A percentile compares a stretch with the other conserved stretches of the same genome.
These are phyloP conservation scores for Notamacropus eugenii DNA, from an alignment of 2,797 vertebrate species.

Conservation along the genomic window DNA sequence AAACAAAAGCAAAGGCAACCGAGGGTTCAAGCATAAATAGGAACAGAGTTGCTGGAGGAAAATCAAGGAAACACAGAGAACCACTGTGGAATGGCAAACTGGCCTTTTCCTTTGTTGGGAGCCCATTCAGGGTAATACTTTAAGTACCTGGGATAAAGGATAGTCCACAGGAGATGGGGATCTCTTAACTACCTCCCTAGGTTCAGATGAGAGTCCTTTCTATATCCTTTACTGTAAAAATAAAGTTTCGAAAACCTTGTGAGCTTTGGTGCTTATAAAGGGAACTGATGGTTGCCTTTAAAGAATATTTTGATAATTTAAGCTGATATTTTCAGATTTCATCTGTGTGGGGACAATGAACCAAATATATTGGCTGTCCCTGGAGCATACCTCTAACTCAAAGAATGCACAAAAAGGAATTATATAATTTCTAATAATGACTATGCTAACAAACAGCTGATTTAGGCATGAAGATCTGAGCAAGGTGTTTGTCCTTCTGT, in stretches of 20 bases:
- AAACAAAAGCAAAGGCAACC: not conserved
- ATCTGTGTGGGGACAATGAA: not conserved
- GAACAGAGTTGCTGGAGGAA: not conserved
- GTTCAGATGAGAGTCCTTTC: not conserved
- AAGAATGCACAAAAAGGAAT: not conserved
- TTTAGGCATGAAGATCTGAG: not conserved
- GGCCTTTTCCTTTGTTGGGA: not conserved
- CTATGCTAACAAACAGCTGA: not conserved
- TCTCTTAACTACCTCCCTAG: not conserved
- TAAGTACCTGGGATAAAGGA: too few species aligned
- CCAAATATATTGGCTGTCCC: not conserved
- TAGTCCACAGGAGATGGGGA: not conserved
- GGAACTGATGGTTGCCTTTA: not conserved
- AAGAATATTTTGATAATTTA: not conserved
- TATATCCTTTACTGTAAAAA: not conserved
- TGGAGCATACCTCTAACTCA: not conserved
- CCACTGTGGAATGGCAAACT: not conserved
- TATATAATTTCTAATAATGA: not conserved
- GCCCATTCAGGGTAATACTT: too few species aligned
- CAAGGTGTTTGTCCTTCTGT: not conserved
- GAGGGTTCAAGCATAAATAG: not conserved
- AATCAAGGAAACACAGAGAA: not conserved
- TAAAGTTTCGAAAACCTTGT: not conserved
- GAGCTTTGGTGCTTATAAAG: not conserved
- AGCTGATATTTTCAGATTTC: not conserved